These are phyloP conservation scores for Microcebus tavaratra DNA, from an alignment of 2,113 vertebrate species.

Conservation along the genomic window DNA sequence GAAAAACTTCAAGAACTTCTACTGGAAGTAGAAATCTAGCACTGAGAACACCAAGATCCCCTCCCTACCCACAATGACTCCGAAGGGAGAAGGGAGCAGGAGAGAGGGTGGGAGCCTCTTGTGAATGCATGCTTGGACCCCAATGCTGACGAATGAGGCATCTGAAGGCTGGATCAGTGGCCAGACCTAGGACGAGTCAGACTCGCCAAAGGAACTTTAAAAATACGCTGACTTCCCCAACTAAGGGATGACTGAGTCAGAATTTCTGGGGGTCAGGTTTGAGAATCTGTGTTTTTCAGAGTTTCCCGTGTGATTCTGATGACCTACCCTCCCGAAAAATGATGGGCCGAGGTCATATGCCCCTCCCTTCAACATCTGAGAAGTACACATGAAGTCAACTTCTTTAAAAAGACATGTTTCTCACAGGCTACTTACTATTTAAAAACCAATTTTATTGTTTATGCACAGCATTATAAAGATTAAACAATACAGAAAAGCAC, in stretches of 20 bases:
- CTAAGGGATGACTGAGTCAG: neutral
- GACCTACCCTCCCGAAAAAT: neutral
- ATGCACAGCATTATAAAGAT: neutral
- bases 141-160: neutral
- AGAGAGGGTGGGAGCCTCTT: neutral
- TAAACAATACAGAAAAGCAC: neutral
- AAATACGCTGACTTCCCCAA: neutral
- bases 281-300: neutral
- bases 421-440: neutral
- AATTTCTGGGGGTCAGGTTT: neutral
- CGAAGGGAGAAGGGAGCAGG: neutral
- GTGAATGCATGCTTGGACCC: neutral
- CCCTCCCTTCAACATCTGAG: neutral
- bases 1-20: neutral
- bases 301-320: neutral
- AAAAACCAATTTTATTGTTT: neutral
- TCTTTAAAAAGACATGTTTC: conserved; percentile 11
- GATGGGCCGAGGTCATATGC: neutral
- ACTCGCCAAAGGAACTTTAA: neutral
- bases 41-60: neutral
- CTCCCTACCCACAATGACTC: neutral
- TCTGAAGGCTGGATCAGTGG: neutral
- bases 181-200: neutral
- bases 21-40: neutral
- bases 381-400: neutral